A percentile compares a stretch with the other conserved stretches of the same genome.
These are phyloP conservation scores for Hypselothyrea guttata DNA, from an alignment of 2,888 invertebrate genomes.

Conservation along the genomic window DNA sequence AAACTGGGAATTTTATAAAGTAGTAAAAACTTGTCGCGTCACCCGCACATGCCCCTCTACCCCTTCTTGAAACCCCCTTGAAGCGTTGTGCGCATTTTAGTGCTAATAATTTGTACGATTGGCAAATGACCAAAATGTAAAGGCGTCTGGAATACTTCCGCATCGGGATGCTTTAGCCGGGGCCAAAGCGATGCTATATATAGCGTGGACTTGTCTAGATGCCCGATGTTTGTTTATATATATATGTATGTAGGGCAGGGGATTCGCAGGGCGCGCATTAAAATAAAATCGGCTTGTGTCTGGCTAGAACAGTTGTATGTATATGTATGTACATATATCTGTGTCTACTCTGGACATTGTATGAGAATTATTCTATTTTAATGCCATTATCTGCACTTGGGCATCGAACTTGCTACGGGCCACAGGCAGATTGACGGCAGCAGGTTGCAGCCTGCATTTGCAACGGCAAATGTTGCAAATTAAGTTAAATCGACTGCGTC, in stretches of 20 bases:
- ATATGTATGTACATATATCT: constrained; percentile 19
- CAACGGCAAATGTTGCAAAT: constrained; percentile 3
- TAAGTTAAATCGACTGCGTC: constrained; percentile 50
- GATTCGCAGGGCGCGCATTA: constrained; percentile 47
- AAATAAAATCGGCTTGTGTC: constrained; percentile 54
- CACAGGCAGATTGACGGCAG: constrained; percentile 39
- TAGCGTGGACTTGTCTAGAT: constrained; percentile 36
- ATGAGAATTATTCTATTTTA: constrained; percentile 57
- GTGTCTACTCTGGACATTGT: constrained; percentile 63
- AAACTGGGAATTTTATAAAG: constrained; percentile 9
- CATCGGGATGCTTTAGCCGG: constrained; percentile 59
- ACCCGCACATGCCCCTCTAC: background rate
- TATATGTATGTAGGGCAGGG: constrained; percentile 33
- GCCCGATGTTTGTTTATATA: constrained; percentile 14
- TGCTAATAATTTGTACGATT: constrained; percentile 60
- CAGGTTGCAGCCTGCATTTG: constrained; percentile 31
- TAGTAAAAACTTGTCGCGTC: constrained; percentile 1
- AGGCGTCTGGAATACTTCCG: constrained; percentile 75
- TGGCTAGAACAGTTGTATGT: constrained; percentile 28
- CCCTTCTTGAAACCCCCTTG: background rate
- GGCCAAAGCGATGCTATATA: constrained; percentile 48
- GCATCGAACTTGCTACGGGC: constrained; percentile 65
- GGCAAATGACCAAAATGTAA: constrained; percentile 69
- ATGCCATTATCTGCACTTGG: constrained; percentile 73
- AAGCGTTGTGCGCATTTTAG: constrained; percentile 23